Percentiles rank a stretch among this genome's conserved stretches.
These are phyloP conservation scores for Noctua comes DNA, from an alignment of 2,888 invertebrate species.

Conservation along the genomic window DNA sequence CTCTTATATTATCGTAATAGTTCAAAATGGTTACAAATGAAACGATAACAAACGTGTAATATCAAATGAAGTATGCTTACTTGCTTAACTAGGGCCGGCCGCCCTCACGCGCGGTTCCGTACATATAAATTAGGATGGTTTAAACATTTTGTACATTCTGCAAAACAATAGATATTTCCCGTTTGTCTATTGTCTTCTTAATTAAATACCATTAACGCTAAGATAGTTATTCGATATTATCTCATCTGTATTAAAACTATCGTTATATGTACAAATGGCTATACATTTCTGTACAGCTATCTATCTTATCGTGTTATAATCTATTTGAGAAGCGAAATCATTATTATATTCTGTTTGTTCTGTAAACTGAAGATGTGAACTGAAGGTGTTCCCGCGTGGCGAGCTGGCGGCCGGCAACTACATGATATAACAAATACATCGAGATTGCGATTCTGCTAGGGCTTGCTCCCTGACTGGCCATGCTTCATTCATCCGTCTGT, in stretches of 20 bases:
- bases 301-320: slow-evolving; percentile 86
- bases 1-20: slow-evolving; percentile 88
- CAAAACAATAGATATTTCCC: slow-evolving; percentile 85
- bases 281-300: slow-evolving; percentile 88
- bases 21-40: slow-evolving; percentile 89
- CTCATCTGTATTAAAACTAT: slow-evolving; percentile 89
- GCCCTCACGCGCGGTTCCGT: slow-evolving; percentile 80
- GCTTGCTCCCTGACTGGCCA: slow-evolving; percentile 68
- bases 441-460: slow-evolving; percentile 78
- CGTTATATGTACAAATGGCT: slow-evolving; percentile 86
- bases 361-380: slow-evolving; percentile 87
- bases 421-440: slow-evolving; percentile 90
- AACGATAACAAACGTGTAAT: slow-evolving; percentile 90
- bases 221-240: slow-evolving; percentile 86
- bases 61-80: slow-evolving; percentile 89
- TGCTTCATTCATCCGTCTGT: slow-evolving; percentile 9
- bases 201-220: slow-evolving; percentile 87
- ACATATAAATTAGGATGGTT: slow-evolving; percentile 85
- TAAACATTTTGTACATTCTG: slow-evolving; percentile 83
- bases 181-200: slow-evolving; percentile 86
- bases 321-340: slow-evolving; percentile 86
- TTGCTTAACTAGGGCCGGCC: slow-evolving; percentile 89
- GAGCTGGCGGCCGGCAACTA: slow-evolving; percentile 86
- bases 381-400: slow-evolving; percentile 81
- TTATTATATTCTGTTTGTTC: slow-evolving; percentile 75